Percentiles rank a stretch among this genome's conserved stretches.
Conservation (phyloP, 2,113 vertebrate species). For the Microtus ochrogaster region DNA sequence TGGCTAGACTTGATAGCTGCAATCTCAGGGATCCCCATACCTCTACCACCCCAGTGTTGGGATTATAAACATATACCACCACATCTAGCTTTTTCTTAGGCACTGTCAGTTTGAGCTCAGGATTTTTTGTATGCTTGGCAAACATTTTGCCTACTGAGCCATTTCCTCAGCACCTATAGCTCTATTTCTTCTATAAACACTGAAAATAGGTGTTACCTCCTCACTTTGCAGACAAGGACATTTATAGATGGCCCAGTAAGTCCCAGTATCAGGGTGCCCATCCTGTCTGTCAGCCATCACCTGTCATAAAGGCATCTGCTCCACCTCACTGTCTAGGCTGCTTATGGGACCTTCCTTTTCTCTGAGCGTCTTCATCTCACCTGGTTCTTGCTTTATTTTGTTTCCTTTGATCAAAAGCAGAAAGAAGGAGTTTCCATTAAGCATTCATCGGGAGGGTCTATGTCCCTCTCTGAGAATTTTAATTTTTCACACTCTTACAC, state of each 20-base stretch:
- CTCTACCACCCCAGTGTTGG: not conserved
- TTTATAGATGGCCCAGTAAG: not conserved
- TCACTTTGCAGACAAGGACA: conserved; percentile 35
- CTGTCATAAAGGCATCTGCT: not conserved
- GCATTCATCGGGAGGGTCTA: not conserved
- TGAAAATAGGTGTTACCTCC: not conserved
- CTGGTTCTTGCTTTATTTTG: conserved; percentile 43
- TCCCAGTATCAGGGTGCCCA: not conserved
- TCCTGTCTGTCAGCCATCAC: not conserved
- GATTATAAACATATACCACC: not conserved
- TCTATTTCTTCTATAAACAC: not conserved
- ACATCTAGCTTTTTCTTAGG: not conserved
- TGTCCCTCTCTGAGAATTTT: conserved; percentile 24
- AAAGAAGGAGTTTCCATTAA: not conserved
- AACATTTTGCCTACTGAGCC: not conserved
- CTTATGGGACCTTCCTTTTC: not conserved
- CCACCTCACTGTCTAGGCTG: not conserved
- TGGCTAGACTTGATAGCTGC: not conserved
- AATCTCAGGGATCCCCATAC: not conserved
- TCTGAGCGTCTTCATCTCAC: not conserved
- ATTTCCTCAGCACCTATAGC: not conserved
- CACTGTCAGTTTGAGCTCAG: not conserved
- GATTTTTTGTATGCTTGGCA: too few species aligned
- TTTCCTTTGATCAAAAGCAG: conserved; percentile 39
- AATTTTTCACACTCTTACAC: not conserved